These are phyloP conservation scores for Peromyscus eremicus DNA, from an alignment of 2,797 vertebrate genomes.

Conservation along the genomic window DNA sequence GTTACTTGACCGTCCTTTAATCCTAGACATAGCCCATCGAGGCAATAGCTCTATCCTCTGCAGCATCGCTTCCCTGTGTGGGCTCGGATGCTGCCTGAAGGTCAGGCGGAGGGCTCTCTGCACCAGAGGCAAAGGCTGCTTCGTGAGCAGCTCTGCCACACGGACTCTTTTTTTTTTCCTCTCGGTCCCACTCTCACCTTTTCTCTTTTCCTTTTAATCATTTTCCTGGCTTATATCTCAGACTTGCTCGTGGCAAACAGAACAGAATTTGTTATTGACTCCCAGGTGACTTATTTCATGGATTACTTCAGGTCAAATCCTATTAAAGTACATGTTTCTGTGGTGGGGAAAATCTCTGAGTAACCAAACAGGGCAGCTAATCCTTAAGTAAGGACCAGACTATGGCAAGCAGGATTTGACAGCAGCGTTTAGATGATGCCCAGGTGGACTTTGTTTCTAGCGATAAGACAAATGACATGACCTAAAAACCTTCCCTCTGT, in stretches of 20 bases:
- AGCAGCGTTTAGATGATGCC: conserved; percentile 57
- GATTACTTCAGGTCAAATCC: conserved; percentile 80
- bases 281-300: conserved; percentile 72
- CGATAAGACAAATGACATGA: conserved; percentile 52
- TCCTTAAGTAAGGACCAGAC: conserved; percentile 48
- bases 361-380: conserved; percentile 69
- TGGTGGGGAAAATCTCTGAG: conserved; percentile 72
- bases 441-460: conserved; percentile 67
- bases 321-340: conserved; percentile 78
- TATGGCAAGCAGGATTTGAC: conserved; percentile 50
- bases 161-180: conserved; percentile 26
- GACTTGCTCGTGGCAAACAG: conserved; percentile 71
- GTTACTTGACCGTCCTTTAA: conserved; percentile 68
- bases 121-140: conserved; percentile 48
- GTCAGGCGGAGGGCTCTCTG: background rate
- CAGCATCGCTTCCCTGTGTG: background rate
- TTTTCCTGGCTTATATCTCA: conserved; percentile 59
- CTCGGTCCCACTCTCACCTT: background rate
- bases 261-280: conserved; percentile 73
- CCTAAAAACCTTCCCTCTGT: conserved; percentile 68
- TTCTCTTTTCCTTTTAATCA: conserved; percentile 62
- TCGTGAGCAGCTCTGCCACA: background rate
- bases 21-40: conserved; percentile 33
- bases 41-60: background rate
- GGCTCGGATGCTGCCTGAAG: conserved; percentile 19